A percentile compares a stretch with the other conserved stretches of the same genome.
These are phyloP conservation scores for Anagyrus pseudococci DNA, from an alignment of 2,888 invertebrate species.

Conservation along the genomic window DNA sequence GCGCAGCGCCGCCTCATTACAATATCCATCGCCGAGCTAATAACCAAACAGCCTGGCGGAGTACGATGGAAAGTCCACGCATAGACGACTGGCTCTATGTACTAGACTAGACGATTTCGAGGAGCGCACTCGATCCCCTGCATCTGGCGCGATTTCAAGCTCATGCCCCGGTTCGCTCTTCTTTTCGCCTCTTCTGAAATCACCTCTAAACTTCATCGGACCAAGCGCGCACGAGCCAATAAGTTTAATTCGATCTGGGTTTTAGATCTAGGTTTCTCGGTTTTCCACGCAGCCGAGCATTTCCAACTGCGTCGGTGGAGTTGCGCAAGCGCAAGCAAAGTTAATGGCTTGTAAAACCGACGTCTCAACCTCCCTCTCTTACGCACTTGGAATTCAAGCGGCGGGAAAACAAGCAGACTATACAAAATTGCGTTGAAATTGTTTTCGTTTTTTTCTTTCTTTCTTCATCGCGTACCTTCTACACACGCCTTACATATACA, in stretches of 20 bases:
- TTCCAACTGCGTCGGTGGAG: too few relatives aligned
- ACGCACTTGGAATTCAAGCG: too few relatives aligned
- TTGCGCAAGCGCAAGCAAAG: constrained; percentile 4
- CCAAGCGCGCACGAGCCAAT: constrained; percentile 10
- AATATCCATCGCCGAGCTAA: constrained; percentile 53
- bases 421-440: too few relatives aligned
- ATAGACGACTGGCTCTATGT: too few relatives aligned
- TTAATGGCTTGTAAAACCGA: constrained; percentile 33
- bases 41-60: constrained; percentile 43
- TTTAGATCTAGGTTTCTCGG: constrained; percentile 30
- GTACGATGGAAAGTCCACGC: too few relatives aligned
- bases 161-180: constrained; percentile 11
- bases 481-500: too few relatives aligned
- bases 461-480: too few relatives aligned
- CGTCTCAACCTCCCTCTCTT: constrained; percentile 10
- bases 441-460: too few relatives aligned
- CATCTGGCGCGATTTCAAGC: constrained; percentile 45
- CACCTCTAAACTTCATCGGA: constrained; percentile 4
- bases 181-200: constrained; percentile 6
- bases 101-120: too few relatives aligned
- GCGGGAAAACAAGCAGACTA: too few relatives aligned
- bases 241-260: constrained; percentile 32
- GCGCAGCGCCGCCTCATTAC: constrained; percentile 56
- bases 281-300: constrained; percentile 32
- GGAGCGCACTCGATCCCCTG: constrained; percentile 35